These are phyloP conservation scores for Stratiomys singularior DNA, from an alignment of 2,888 invertebrate species.

Conservation along the genomic window DNA sequence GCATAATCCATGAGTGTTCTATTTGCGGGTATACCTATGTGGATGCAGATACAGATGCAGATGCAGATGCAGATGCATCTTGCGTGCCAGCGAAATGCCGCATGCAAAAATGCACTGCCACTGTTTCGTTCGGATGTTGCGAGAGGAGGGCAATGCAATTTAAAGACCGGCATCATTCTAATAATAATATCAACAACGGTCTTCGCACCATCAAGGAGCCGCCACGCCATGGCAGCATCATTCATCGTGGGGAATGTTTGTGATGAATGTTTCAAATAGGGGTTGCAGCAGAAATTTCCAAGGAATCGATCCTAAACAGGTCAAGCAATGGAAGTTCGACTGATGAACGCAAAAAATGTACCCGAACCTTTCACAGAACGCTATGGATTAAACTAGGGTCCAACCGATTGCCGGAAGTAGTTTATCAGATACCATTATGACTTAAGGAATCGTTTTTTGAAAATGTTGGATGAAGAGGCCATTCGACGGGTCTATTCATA, in stretches of 20 bases:
- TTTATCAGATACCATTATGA: too few species aligned
- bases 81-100: conserved; percentile 11
- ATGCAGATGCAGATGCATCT: conserved; percentile 19
- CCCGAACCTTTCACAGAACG: too few species aligned
- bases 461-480: too few species aligned
- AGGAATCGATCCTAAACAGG: neutral
- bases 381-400: too few species aligned
- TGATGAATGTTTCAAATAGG: neutral
- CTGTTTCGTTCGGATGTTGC: neutral
- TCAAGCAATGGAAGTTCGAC: too few species aligned
- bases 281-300: neutral
- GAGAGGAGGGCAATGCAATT: neutral
- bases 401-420: too few species aligned
- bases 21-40: too few species aligned
- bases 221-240: conserved; percentile 23
- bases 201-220: conserved; percentile 39
- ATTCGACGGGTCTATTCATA: too few species aligned
- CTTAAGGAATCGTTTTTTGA: too few species aligned
- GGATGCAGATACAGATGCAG: neutral
- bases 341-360: too few species aligned
- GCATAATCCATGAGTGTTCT: neutral
- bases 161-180: conserved; percentile 18
- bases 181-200: conserved; percentile 31
- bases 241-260: conserved; percentile 10
- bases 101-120: conserved; percentile 27